Conservation (phyloP, 2,888 invertebrate genomes). For the Mythimna lalbum region DNA sequence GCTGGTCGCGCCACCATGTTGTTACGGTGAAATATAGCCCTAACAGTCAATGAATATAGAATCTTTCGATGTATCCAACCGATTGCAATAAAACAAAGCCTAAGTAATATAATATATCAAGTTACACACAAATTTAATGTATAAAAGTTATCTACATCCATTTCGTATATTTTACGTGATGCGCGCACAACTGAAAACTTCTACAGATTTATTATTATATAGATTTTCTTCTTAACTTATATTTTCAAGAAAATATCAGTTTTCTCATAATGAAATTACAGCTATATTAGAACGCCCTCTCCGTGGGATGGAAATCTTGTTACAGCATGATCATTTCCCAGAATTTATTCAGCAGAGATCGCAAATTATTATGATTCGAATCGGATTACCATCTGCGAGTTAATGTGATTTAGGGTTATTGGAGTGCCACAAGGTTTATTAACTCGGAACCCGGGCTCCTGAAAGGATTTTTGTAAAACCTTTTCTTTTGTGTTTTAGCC, state of each 20-base stretch:
- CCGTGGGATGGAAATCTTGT: not conserved
- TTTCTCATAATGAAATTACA: not conserved
- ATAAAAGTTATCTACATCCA: too few relatives aligned
- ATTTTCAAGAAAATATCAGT: not conserved
- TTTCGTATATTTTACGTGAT: too few relatives aligned
- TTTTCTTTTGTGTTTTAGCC: not conserved
- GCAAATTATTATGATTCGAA: slow-evolving; percentile 1
- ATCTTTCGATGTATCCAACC: too few relatives aligned
- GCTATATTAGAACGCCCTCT: not conserved
- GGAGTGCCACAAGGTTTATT: not conserved
- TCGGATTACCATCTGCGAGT: not conserved
- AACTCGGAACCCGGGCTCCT: not conserved
- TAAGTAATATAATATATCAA: too few relatives aligned
- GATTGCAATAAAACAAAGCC: too few relatives aligned
- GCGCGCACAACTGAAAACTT: too few relatives aligned
- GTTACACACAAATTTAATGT: too few relatives aligned
- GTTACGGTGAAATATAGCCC: too few relatives aligned
- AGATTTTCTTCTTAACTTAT: too few relatives aligned
- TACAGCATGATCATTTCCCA: not conserved
- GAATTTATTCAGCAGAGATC: slow-evolving; percentile 1
- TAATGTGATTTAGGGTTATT: not conserved
- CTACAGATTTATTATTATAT: too few relatives aligned
- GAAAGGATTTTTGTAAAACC: not conserved
- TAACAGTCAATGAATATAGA: too few relatives aligned
- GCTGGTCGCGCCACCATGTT: too few relatives aligned